Evolutionary conservation across 2,113 vertebrate genomes (phyloP).

Genomic region (Accipiter cooperii): DNA sequence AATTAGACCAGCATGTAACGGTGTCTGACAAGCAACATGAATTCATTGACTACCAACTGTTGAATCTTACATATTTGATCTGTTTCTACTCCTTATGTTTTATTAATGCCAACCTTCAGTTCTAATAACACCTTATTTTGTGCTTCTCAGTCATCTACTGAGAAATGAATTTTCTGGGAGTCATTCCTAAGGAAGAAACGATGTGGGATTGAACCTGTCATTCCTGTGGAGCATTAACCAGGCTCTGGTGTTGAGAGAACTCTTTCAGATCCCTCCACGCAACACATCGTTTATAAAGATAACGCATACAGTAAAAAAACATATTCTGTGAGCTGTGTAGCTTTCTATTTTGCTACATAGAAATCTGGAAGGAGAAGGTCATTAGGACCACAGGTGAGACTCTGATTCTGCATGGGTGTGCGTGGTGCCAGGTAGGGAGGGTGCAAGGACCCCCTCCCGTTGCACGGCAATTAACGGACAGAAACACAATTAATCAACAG

Average conservation of each 20-base stretch:
- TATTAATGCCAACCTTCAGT: slow-evolving; percentile 2
- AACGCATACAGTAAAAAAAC: not conserved
- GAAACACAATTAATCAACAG: not conserved
- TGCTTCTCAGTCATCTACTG: not conserved
- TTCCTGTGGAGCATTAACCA: not conserved
- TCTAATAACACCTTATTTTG: not conserved
- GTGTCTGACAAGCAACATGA: not conserved
- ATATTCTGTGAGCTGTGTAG: not conserved
- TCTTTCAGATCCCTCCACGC: not conserved
- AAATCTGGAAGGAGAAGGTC: not conserved
- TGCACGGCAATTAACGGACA: not conserved
- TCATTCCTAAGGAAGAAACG: not conserved
- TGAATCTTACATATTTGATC: slow-evolving; percentile 38
- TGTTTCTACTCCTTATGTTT: slow-evolving; percentile 6
- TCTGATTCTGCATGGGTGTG: not conserved
- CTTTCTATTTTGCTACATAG: not conserved
- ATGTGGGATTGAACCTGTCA: not conserved
- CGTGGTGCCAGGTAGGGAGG: rapidly evolving
- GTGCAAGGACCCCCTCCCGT: not conserved
- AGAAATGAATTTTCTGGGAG: slow-evolving; percentile 11
- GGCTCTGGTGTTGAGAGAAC: not conserved
- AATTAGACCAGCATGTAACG: not conserved
- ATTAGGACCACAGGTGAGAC: not conserved
- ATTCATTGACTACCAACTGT: slow-evolving; percentile 21
- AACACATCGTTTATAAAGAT: not conserved